Conservation (phyloP, 2,888 invertebrate genomes). For the Acrobasis suavella region DNA sequence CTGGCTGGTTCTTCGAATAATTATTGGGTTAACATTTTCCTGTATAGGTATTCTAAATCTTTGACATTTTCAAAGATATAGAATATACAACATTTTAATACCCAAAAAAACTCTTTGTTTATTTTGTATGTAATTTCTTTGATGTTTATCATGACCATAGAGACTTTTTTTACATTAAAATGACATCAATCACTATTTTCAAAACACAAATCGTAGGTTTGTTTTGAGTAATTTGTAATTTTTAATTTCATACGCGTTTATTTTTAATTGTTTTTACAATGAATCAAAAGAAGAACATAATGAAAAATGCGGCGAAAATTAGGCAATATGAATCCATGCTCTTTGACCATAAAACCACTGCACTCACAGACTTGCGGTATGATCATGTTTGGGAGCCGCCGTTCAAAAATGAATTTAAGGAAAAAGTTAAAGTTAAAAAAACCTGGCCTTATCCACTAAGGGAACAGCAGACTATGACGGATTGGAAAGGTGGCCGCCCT, state of each 20-base stretch:
- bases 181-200: slow-evolving; percentile 4
- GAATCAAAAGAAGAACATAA: too few relatives aligned
- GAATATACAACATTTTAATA: too few relatives aligned
- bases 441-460: slow-evolving; percentile 36
- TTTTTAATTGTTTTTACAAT: background rate
- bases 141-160: too few relatives aligned
- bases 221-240: background rate
- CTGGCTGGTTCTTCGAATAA: too few relatives aligned
- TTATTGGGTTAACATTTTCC: too few relatives aligned
- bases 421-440: slow-evolving; percentile 17
- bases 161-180: too few relatives aligned
- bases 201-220: background rate
- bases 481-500: slow-evolving; percentile 36
- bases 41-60: too few relatives aligned
- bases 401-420: slow-evolving; percentile 35
- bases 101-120: too few relatives aligned
- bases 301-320: too few relatives aligned
- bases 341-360: slow-evolving; percentile 43
- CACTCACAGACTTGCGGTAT: slow-evolving; percentile 36
- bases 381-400: slow-evolving; percentile 27
- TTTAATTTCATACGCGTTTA: background rate
- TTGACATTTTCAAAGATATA: too few relatives aligned
- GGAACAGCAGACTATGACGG: slow-evolving; percentile 42
- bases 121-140: too few relatives aligned
- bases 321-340: slow-evolving; percentile 37